Base-by-base conservation (phyloP, 2,888 invertebrate species). In the Serrognathus titanus region DNA sequence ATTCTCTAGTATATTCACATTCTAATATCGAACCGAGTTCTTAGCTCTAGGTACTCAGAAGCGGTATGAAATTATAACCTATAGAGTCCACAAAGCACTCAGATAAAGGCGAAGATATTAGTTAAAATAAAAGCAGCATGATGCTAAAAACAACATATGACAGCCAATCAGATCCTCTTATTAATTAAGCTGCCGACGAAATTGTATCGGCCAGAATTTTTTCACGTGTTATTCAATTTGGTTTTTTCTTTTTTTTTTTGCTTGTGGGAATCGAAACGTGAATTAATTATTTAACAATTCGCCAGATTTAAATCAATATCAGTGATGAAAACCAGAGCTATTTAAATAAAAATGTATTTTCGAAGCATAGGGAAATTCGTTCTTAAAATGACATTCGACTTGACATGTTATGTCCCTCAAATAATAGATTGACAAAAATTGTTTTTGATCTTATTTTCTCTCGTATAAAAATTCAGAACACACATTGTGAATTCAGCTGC, bases 401-500 rank as follows among this genome's bases (percentile, higher is more conserved):
- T 31, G 43, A 43, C 11, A 16, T 63, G 65, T 65, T 62, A 54
- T 65, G 66, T 65, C 66, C n/a, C 63, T 66, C 64, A 63, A 63
- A 66, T 67, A 64, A 66, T 66, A 63, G 61, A 63, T 66, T 63
- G 64, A 69, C 60, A 67, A 67, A 70, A 71, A 69, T 70, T 69
- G 69, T 69, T 70, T 71, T 71, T 69, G 70, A 71, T 71, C 70
- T 69, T 69, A 70, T 71, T 71, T 69, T 69, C 65, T 64, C 62
- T 59, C 63, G 64, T 63, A 66, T 66, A 67, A 69, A 69, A 69
- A 71, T 71, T 71, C 71, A 59, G 66, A 62, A 65, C 66, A 65
- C 70, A 71, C 65, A 66, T 67, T 62, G 64, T 63, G 62, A 70
- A 71, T 69, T 69, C 64, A 60, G 63, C 64, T 66, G 61, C 63